Evolutionary conservation across 2,113 vertebrate genomes (phyloP).

Genomic region (Halcyon malimbica): DNA sequence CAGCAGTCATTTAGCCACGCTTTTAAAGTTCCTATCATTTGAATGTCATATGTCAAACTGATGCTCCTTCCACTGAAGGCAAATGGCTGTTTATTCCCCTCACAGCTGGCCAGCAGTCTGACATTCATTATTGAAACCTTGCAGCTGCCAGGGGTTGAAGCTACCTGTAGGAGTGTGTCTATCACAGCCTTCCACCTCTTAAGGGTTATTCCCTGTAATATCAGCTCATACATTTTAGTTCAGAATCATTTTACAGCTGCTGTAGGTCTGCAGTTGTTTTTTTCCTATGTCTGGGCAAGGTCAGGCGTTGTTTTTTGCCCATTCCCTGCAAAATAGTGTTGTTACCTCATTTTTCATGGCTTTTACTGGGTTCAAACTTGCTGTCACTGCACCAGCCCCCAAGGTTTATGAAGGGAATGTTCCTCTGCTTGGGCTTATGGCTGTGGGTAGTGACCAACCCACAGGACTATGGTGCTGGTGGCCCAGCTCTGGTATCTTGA

Average conservation of each 20-base stretch:
- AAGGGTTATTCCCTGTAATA: conserved; percentile 5
- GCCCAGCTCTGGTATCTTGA: background rate
- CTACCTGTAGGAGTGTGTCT: conserved; percentile 43
- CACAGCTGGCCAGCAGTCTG: conserved; percentile 55
- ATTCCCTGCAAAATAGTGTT: background rate
- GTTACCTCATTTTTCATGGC: background rate
- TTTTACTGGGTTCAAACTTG: background rate
- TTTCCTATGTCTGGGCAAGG: background rate
- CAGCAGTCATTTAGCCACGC: conserved; percentile 32
- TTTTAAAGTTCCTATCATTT: conserved; percentile 51
- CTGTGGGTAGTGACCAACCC: background rate
- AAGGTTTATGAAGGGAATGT: background rate
- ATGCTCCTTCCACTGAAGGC: conserved; percentile 28
- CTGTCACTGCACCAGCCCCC: background rate
- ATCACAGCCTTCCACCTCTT: conserved; percentile 31
- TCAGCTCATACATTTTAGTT: background rate
- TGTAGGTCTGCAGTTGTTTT: background rate
- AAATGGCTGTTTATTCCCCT: conserved; percentile 64
- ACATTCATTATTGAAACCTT: conserved; percentile 52
- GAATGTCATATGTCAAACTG: conserved; percentile 63
- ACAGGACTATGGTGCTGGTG: background rate
- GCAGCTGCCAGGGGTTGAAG: conserved; percentile 41
- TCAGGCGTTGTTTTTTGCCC: background rate
- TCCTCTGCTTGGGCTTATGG: background rate
- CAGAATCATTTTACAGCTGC: conserved; percentile 10